Base-by-base conservation (phyloP, 2,113 vertebrate species). In the Pelusios castaneus region DNA sequence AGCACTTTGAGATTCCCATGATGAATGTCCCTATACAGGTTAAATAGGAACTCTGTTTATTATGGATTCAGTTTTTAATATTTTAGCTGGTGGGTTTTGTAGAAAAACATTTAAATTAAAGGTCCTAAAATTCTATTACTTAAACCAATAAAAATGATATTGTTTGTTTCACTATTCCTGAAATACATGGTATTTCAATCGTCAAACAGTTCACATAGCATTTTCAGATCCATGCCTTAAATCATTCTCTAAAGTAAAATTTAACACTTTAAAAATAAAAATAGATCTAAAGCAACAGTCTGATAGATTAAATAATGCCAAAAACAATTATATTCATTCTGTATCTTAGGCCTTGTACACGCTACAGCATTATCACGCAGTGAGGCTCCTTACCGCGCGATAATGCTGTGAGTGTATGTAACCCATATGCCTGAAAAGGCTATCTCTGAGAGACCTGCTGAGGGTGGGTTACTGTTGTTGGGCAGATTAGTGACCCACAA, bases 71-170 rank as follows among this genome's bases (percentile, higher is more conserved):
- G 10, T 60, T 81, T 89, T 81, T 4, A 63, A 91, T 60, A 55
- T 49, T 11, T 49, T 1, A 3, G 1, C 16, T 3, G 1, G 0
- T 12, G 5, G 0, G 1, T 34, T 80, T 34, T 63, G 60, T n/a
- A 76, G 6, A 75, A 56, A 91, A 82, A 27, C 41, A 34, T 31
- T 0, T 75, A 17, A 52, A 14, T 45, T 78, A 10, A 51, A 10
- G 2, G 2, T 73, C 17, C 54, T 5, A 81, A 29, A 21, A n/a
- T 49, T 54, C 82, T 85, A 1, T 17, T 16, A 49, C 60, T 88
- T 80, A 24, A 77, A 58, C 3, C 90, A 80, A 89, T 38, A 21
- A 78, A 87, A 83, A 56, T 34, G 41, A 38, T 19, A 1, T 21
- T 49, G 45, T 17, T 52, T 52, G 51, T 52, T 52, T 52, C 51